Percentiles rank a stretch among this genome's conserved stretches.
These are phyloP conservation scores for Diarsia brunnea DNA, from an alignment of 2,888 invertebrate genomes.

Conservation along the genomic window DNA sequence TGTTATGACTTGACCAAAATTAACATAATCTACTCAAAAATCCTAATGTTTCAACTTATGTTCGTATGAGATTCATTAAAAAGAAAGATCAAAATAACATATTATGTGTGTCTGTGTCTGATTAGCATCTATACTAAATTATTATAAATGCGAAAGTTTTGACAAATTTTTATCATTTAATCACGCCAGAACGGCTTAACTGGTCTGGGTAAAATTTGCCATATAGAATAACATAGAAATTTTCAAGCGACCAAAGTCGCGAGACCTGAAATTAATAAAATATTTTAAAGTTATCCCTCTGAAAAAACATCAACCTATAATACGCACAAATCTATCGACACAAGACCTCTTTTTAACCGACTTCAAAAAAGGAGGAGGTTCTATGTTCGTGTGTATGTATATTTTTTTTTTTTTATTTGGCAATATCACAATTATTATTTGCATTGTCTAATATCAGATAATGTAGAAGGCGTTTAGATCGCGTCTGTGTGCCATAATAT, in stretches of 20 bases:
- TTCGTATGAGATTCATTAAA: background rate
- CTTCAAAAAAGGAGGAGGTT: no score
- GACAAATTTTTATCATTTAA: no score
- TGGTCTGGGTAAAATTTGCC: no score
- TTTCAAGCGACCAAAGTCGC: no score
- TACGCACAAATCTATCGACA: no score
- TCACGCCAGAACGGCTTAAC: no score
- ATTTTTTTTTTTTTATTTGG: no score
- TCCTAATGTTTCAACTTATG: background rate
- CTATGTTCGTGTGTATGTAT: no score
- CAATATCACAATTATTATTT: background rate
- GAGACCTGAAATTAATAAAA: background rate
- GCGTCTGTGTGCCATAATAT: background rate
- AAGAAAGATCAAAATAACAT: background rate
- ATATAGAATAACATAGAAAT: no score
- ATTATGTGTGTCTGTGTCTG: background rate
- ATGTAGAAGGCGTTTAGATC: background rate
- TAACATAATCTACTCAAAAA: background rate
- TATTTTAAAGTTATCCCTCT: background rate
- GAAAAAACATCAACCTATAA: background rate
- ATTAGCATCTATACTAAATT: background rate
- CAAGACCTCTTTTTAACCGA: no score
- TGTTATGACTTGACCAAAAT: background rate
- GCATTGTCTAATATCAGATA: background rate
- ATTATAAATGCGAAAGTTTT: no score